These are phyloP conservation scores for Cheirogaleus medius DNA, from an alignment of 2,113 vertebrate genomes.

Conservation along the genomic window DNA sequence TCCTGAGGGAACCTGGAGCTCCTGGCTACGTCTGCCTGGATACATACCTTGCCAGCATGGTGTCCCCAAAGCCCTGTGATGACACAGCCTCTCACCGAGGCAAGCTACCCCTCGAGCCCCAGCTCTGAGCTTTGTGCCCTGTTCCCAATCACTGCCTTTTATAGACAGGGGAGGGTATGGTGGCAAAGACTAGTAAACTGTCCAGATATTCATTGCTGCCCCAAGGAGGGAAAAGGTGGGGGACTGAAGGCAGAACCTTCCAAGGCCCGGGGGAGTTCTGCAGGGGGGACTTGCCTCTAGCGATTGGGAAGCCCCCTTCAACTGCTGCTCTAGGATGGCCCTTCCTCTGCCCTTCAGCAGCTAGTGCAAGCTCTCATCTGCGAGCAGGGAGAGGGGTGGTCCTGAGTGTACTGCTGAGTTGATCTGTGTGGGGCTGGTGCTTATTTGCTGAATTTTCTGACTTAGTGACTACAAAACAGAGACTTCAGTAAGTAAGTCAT, in stretches of 20 bases:
- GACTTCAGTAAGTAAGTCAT: conserved; percentile 65
- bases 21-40: background rate
- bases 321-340: background rate
- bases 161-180: no score
- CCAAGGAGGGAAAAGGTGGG: background rate
- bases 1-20: background rate
- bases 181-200: background rate
- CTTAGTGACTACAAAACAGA: conserved; percentile 63
- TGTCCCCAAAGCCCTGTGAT: background rate
- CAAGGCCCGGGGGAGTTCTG: fast-evolving
- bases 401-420: background rate
- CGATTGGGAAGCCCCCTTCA: background rate
- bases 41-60: background rate
- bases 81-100: background rate
- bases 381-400: background rate
- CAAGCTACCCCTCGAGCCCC: background rate
- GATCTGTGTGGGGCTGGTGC: background rate
- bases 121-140: background rate
- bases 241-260: background rate
- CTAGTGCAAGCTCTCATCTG: background rate
- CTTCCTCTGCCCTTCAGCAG: background rate
- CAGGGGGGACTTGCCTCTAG: background rate
- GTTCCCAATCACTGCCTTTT: background rate
- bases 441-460: conserved; percentile 59
- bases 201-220: background rate